Evolutionary conservation across 2,797 vertebrate species (phyloP).

Genomic region (Galagoides demidoff): DNA sequence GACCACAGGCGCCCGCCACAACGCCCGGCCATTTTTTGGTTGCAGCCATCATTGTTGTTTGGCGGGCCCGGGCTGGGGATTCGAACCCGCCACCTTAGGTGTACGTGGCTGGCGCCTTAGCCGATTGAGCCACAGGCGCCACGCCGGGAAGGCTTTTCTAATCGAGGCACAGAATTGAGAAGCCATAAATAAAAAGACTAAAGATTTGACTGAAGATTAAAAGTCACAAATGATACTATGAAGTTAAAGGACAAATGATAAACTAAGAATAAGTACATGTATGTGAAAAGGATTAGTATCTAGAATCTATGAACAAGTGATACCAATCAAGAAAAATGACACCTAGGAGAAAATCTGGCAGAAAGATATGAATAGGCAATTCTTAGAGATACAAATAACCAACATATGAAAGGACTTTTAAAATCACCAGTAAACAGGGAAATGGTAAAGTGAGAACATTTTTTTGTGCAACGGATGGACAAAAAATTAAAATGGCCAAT

Average conservation of each 20-base stretch:
- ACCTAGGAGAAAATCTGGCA: neutral
- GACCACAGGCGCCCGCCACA: too few species aligned
- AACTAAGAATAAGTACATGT: neutral
- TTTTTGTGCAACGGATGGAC: neutral
- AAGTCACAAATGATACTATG: neutral
- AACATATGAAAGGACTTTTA: neutral
- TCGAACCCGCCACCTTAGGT: too few species aligned
- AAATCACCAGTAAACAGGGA: neutral
- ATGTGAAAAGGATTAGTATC: neutral
- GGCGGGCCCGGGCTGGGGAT: too few species aligned
- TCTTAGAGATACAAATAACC: neutral
- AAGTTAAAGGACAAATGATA: neutral
- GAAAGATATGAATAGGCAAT: neutral
- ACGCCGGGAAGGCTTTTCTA: neutral
- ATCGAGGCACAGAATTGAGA: neutral
- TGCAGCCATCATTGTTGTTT: too few species aligned
- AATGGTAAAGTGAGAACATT: neutral
- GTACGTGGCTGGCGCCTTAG: too few species aligned
- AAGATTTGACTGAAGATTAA: constrained; percentile 33
- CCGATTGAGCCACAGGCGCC: too few species aligned
- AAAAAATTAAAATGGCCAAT: neutral
- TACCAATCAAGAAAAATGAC: constrained; percentile 43
- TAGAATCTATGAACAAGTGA: neutral
- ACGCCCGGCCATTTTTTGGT: too few species aligned
- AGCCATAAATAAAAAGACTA: constrained; percentile 5